Evolutionary conservation across 2,113 vertebrate species (phyloP).

Genomic region (Panurus biarmicus): DNA sequence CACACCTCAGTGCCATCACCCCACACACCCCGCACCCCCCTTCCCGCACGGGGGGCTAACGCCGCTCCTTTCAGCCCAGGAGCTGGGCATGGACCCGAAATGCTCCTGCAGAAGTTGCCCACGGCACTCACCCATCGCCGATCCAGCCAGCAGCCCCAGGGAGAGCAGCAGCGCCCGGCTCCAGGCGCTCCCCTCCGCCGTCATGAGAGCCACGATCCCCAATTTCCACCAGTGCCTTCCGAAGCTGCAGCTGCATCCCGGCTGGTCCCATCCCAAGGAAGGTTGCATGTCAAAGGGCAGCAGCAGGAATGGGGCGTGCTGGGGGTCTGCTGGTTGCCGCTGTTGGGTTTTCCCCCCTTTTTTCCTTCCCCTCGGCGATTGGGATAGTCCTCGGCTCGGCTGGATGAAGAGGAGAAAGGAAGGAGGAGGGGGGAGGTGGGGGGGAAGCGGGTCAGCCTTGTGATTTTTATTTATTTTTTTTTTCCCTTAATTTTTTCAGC

Average conservation of each 20-base stretch:
- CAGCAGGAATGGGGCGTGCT: not conserved
- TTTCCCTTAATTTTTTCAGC: slow-evolving; percentile 66
- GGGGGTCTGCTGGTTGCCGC: not conserved
- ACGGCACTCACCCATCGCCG: slow-evolving; percentile 83
- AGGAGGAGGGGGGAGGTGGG: not conserved
- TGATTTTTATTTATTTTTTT: not conserved
- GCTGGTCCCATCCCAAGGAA: slow-evolving; percentile 71
- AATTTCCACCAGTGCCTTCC: slow-evolving; percentile 72
- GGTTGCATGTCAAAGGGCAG: slow-evolving; percentile 79
- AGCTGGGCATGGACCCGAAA: not conserved
- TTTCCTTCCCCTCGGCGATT: slow-evolving; percentile 1
- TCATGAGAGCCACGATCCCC: slow-evolving; percentile 79
- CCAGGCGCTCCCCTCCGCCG: slow-evolving; percentile 80
- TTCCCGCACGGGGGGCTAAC: not conserved
- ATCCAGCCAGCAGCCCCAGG: slow-evolving; percentile 83
- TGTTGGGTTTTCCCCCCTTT: not conserved
- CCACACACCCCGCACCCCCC: not conserved
- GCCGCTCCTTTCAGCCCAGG: not conserved
- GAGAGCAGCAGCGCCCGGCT: slow-evolving; percentile 86
- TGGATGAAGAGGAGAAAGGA: slow-evolving; percentile 25
- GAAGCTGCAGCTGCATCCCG: slow-evolving; percentile 73
- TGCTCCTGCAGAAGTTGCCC: not conserved
- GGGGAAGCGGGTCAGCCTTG: slow-evolving; percentile 66
- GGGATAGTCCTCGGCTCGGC: slow-evolving; percentile 40
- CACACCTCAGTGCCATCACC: no score